Conservation (phyloP, 2,113 vertebrate species). For the Aegithalos caudatus region DNA sequence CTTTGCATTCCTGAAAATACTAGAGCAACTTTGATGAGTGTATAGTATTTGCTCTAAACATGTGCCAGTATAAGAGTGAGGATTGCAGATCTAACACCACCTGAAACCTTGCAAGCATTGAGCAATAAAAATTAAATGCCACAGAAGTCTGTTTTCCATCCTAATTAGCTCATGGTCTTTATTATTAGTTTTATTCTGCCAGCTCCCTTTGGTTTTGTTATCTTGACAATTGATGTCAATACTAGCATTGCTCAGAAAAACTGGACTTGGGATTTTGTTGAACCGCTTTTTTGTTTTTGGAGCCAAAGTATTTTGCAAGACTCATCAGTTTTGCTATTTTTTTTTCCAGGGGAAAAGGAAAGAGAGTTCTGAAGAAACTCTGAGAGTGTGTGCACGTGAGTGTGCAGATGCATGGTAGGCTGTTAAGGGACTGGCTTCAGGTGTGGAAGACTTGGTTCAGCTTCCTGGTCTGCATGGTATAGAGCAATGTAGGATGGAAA, state of each 20-base stretch:
- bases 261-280: neutral
- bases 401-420: neutral
- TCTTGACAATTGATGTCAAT: neutral
- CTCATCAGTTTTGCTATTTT: neutral
- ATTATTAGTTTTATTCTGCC: neutral
- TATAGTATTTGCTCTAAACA: neutral
- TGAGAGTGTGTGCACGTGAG: neutral
- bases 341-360: neutral
- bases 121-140: neutral
- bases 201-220: neutral
- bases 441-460: conserved; percentile 29
- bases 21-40: neutral
- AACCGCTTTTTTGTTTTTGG: neutral
- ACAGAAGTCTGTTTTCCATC: neutral
- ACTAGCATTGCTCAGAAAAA: neutral
- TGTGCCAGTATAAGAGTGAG: neutral
- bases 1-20: neutral
- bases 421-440: neutral
- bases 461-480: neutral
- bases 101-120: neutral
- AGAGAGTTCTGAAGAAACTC: neutral
- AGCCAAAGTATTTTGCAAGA: conserved; percentile 13
- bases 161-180: neutral
- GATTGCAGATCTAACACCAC: neutral
- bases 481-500: conserved; percentile 22